Percentiles rank a stretch among this genome's conserved stretches.
phyloP scores from a whole-genome alignment of 2,113 vertebrate genomes.

The Anseranas semipalmata region DNA sequence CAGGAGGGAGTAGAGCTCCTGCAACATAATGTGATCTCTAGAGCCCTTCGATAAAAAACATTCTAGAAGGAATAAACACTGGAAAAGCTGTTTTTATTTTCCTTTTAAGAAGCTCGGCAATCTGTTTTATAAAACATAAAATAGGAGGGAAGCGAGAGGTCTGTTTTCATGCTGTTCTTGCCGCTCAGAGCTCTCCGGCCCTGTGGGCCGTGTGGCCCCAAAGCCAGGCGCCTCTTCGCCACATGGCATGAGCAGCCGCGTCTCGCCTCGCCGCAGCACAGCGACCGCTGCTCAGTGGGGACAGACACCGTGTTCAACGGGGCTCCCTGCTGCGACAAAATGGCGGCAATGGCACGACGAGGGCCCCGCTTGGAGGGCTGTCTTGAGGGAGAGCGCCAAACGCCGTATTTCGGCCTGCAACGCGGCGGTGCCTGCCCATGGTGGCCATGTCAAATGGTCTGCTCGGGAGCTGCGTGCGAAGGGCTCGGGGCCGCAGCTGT shows the following conservation, averaged over 20 bases:
- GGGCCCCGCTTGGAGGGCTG: not conserved
- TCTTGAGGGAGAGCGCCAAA: not conserved
- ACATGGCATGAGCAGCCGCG: not conserved
- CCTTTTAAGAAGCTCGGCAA: not conserved
- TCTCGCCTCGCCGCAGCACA: not conserved
- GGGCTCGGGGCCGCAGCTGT: not conserved
- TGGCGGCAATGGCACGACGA: not conserved
- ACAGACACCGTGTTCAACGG: rapidly evolving
- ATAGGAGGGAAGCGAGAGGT: not conserved
- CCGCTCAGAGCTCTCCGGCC: no score
- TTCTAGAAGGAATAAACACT: not conserved
- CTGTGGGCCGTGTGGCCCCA: not conserved
- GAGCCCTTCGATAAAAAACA: not conserved
- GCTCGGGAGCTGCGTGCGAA: rapidly evolving
- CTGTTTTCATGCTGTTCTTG: not conserved
- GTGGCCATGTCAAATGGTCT: rapidly evolving
- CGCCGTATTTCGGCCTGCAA: not conserved
- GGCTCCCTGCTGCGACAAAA: not conserved
- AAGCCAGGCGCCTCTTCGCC: not conserved
- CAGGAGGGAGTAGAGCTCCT: not conserved
- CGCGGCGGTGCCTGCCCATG: not conserved
- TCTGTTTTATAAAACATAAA: not conserved
- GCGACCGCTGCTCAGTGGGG: rapidly evolving
- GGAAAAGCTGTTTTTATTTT: not conserved
- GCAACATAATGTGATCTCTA: not conserved